A percentile compares a stretch with the other conserved stretches of the same genome.
phyloP scores from a whole-genome alignment of 2,888 invertebrate species.

The Ptychoptera albimana region DNA sequence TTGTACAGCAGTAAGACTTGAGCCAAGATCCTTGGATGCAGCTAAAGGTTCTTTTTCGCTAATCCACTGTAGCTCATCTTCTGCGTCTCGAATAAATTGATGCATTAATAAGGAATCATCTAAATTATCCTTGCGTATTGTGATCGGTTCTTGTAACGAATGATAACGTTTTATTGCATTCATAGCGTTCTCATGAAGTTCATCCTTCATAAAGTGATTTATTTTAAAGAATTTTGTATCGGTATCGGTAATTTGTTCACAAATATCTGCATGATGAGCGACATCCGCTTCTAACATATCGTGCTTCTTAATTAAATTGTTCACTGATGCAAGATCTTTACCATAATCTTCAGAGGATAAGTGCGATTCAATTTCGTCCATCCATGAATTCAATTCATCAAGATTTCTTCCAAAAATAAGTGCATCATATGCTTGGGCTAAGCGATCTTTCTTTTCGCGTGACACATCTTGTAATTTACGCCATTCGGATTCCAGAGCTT shows the following conservation, averaged over 20 bases:
- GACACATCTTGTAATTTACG: constrained; percentile 67
- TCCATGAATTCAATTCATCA: constrained; percentile 88
- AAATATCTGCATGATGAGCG: constrained; percentile 65
- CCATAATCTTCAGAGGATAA: constrained; percentile 43
- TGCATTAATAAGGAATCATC: constrained; percentile 79
- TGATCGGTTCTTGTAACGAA: constrained; percentile 75
- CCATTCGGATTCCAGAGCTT: constrained; percentile 79
- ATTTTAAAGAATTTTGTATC: constrained; percentile 62
- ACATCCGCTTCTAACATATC: constrained; percentile 75
- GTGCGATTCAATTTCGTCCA: constrained; percentile 71
- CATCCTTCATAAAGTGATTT: constrained; percentile 79
- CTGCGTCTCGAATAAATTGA: constrained; percentile 80
- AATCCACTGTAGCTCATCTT: constrained; percentile 89
- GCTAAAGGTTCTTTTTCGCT: constrained; percentile 56
- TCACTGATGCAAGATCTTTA: constrained; percentile 75
- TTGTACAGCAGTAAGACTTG: constrained; percentile 57
- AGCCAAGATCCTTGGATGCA: constrained; percentile 52
- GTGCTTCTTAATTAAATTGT: constrained; percentile 65
- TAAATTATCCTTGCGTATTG: constrained; percentile 78
- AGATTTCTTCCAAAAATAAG: constrained; percentile 72
- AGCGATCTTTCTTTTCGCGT: constrained; percentile 62
- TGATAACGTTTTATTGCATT: constrained; percentile 52
- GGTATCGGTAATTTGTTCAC: constrained; percentile 61
- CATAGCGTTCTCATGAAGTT: constrained; percentile 60
- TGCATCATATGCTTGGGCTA: constrained; percentile 85